Evolutionary conservation across 1,140 invertebrate genomes (phyloP).

Genomic region (Chrysopa pallens): DNA sequence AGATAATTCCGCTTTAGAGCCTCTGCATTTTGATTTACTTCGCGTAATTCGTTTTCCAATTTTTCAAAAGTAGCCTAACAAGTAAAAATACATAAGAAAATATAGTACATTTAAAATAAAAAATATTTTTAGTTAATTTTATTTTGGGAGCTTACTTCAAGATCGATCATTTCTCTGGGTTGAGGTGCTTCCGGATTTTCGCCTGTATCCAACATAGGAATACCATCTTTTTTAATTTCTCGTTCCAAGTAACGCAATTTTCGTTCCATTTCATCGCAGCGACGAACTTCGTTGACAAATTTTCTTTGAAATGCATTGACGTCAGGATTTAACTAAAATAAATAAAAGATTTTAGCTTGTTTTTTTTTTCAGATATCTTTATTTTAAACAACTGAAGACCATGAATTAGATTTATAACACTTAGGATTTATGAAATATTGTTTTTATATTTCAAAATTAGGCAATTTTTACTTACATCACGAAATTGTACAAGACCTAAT

Average conservation of each 20-base stretch:
- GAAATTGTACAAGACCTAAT: conserved; percentile 81
- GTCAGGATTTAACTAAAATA: conserved; percentile 69
- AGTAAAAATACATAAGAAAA: conserved; percentile 9
- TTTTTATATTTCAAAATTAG: too few relatives aligned
- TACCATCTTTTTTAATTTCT: conserved; percentile 94
- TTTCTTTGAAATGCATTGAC: conserved; percentile 92
- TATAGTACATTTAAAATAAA: neutral
- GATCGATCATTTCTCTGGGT: conserved; percentile 96
- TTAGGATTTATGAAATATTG: too few relatives aligned
- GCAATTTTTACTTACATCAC: conserved; percentile 51
- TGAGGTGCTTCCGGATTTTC: conserved; percentile 97
- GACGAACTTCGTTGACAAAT: conserved; percentile 85
- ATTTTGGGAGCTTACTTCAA: conserved; percentile 50
- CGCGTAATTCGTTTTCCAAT: conserved; percentile 84
- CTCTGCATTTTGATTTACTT: conserved; percentile 95
- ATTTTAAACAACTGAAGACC: too few relatives aligned
- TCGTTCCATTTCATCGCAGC: conserved; percentile 92
- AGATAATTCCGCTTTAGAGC: conserved; percentile 90
- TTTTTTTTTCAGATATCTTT: neutral
- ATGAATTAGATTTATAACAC: too few relatives aligned
- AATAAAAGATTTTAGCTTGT: neutral
- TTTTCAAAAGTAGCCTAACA: conserved; percentile 85
- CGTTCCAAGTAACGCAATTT: conserved; percentile 92
- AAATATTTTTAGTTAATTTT: neutral
- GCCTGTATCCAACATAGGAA: conserved; percentile 91